These are phyloP conservation scores for Oscheius sp. DNA, from an alignment of 2,888 invertebrate species.

Conservation along the genomic window DNA sequence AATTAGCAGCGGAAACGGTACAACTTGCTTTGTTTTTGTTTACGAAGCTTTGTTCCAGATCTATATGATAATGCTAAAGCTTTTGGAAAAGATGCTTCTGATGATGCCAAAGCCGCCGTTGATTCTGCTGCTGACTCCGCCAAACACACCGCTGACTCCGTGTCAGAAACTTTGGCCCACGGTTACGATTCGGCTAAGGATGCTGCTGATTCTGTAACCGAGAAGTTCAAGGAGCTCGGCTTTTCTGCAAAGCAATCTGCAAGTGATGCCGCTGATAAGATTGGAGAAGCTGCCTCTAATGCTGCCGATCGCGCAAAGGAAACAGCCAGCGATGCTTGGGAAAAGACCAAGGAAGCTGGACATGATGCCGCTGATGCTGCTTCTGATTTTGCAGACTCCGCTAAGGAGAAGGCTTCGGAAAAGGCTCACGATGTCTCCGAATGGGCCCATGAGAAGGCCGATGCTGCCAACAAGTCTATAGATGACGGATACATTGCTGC, in stretches of 20 bases:
- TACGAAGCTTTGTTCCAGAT: background rate
- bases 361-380: slow-evolving; percentile 12
- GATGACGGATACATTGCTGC: background rate
- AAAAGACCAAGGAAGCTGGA: slow-evolving; percentile 22
- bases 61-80: background rate
- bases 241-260: background rate
- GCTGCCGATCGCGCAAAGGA: slow-evolving; percentile 20
- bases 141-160: background rate
- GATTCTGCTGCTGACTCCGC: slow-evolving; percentile 22
- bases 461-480: background rate
- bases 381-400: background rate
- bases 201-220: background rate
- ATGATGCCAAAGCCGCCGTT: background rate
- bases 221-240: background rate
- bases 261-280: slow-evolving; percentile 3
- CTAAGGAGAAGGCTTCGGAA: slow-evolving; percentile 12
- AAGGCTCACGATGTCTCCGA: slow-evolving; percentile 6
- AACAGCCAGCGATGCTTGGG: slow-evolving; percentile 2
- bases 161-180: background rate
- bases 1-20: slow-evolving; percentile 1
- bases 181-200: background rate
- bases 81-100: background rate
- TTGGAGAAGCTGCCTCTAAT: background rate
- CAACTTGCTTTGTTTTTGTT: background rate
- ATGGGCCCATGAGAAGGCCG: background rate